phyloP scores from a whole-genome alignment of 2,113 vertebrate genomes.

The Struthio camelus region DNA sequence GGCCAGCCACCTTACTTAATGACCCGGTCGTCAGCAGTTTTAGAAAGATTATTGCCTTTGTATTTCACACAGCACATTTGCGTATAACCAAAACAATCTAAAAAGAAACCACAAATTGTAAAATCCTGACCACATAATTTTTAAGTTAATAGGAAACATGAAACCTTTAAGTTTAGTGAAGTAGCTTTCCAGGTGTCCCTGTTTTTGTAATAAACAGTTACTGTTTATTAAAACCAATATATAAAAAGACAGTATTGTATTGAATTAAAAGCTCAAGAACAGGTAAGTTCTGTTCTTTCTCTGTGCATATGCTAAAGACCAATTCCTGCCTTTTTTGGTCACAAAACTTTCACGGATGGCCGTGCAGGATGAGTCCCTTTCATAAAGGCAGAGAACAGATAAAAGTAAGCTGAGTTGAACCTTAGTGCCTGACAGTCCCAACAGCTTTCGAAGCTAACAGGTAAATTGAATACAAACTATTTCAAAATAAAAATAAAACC shows the following conservation, averaged over 20 bases:
- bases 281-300: slow-evolving; percentile 46
- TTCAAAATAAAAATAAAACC: background rate
- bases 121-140: slow-evolving; percentile 57
- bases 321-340: background rate
- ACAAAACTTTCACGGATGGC: slow-evolving; percentile 3
- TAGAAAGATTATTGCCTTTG: slow-evolving; percentile 63
- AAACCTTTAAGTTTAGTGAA: slow-evolving; percentile 31
- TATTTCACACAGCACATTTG: slow-evolving; percentile 57
- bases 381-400: background rate
- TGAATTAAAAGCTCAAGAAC: slow-evolving; percentile 30
- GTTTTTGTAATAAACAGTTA: slow-evolving; percentile 66
- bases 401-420: background rate
- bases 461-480: background rate
- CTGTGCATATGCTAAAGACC: background rate
- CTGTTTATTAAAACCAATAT: slow-evolving; percentile 39
- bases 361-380: background rate
- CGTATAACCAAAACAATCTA: slow-evolving; percentile 61
- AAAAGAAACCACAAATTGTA: slow-evolving; percentile 66
- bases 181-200: slow-evolving; percentile 66
- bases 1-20: slow-evolving; percentile 57
- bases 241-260: slow-evolving; percentile 40
- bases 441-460: background rate
- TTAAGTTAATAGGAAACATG: slow-evolving; percentile 68
- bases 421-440: background rate
- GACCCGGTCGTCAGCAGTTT: slow-evolving; percentile 67